phyloP scores from a whole-genome alignment of 2,888 invertebrate genomes.

The Liopterus haemorrhoidalis region DNA sequence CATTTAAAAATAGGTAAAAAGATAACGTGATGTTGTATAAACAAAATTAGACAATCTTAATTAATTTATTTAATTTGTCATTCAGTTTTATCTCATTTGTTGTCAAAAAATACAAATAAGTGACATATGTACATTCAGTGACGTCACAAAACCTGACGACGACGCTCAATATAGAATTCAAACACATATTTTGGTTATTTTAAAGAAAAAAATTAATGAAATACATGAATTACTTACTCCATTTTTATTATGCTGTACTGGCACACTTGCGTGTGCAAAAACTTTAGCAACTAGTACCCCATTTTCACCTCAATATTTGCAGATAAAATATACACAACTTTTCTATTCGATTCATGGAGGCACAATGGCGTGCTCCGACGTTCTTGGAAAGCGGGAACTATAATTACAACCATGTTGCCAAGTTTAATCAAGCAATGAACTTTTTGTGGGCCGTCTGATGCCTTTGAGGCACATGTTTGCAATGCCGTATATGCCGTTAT shows the following conservation, averaged over 20 bases:
- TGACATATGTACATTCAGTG: no score
- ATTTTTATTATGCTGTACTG: constrained; percentile 54
- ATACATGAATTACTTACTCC: constrained; percentile 71
- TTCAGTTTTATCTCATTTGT: no score
- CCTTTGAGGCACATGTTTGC: no score
- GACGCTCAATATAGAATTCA: constrained; percentile 6
- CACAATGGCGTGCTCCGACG: constrained; percentile 35
- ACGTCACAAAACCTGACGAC: constrained; percentile 5
- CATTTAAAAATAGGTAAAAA: no score
- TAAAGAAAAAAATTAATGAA: no score
- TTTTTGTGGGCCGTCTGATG: no score
- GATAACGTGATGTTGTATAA: no score
- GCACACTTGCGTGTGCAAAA: constrained; percentile 71
- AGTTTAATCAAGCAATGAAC: no score
- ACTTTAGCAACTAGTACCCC: constrained; percentile 64
- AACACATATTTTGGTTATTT: background rate
- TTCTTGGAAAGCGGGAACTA: constrained; percentile 4
- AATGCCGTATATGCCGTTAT: no score
- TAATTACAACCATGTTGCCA: constrained; percentile 9
- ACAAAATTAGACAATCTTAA: no score
- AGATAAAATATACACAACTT: constrained; percentile 44
- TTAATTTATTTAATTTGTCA: no score
- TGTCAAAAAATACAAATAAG: no score
- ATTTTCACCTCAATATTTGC: constrained; percentile 59
- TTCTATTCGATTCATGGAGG: constrained; percentile 41